These are phyloP conservation scores for Resseliella maxima DNA, from an alignment of 2,888 invertebrate species.

Conservation along the genomic window DNA sequence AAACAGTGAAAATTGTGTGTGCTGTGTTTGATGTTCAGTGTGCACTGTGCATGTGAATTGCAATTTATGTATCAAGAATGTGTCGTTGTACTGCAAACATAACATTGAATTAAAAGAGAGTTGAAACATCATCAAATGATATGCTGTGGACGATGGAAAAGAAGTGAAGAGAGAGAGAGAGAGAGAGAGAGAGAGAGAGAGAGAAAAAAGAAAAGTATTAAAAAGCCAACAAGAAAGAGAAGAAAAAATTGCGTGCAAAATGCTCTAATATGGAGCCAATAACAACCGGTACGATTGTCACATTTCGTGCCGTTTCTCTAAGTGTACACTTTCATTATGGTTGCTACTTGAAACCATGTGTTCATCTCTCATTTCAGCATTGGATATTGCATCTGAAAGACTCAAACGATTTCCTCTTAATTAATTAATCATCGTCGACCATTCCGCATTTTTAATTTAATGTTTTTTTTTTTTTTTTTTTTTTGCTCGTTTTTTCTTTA, in stretches of 20 bases:
- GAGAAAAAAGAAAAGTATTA: background rate
- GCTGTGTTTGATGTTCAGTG: background rate
- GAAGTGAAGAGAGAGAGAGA: too few species aligned
- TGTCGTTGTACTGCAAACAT: constrained; percentile 9
- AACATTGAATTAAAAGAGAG: background rate
- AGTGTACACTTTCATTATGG: background rate
- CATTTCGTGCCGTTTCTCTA: background rate
- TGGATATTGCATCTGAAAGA: background rate
- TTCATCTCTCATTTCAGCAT: background rate
- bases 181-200: too few species aligned
- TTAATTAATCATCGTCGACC: background rate
- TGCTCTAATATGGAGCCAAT: constrained; percentile 17
- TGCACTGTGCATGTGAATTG: constrained; percentile 31
- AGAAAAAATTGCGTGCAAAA: background rate
- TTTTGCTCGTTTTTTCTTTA: too few species aligned
- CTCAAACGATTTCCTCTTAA: background rate
- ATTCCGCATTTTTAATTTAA: background rate
- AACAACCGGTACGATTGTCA: background rate
- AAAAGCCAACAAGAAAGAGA: background rate
- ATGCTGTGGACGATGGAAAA: too few species aligned
- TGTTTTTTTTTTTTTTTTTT: too few species aligned
- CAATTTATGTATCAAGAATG: background rate
- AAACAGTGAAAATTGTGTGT: background rate
- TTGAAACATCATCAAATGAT: too few species aligned
- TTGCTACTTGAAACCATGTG: background rate